Evolutionary conservation across 2,113 vertebrate genomes (phyloP), one percentile per base, ranked within the genome.

Genomic region (Sisor rabdophorus): DNA sequence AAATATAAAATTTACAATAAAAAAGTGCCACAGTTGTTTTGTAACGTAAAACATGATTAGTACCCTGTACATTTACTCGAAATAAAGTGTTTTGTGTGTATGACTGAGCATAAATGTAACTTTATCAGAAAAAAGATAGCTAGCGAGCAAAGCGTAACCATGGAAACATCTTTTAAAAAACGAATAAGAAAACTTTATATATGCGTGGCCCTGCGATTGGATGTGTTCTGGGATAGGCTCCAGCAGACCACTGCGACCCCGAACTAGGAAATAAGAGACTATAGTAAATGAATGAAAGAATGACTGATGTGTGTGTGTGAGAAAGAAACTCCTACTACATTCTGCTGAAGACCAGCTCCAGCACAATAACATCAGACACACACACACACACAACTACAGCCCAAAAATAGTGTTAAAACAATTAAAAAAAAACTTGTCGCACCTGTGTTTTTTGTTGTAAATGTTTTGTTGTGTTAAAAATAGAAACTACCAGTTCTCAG

Each of bases 271-370:
- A n/a, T n/a, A n/a, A n/a, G n/a, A n/a, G n/a, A n/a, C n/a, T n/a
- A n/a, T n/a, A n/a, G n/a, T n/a, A n/a, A n/a, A n/a, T n/a, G n/a
- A n/a, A n/a, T n/a, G n/a, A n/a, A n/a, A n/a, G n/a, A n/a, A n/a
- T n/a, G n/a, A n/a, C n/a, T n/a, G n/a, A n/a, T n/a, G n/a, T n/a
- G n/a, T n/a, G 26, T 2, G 2, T 2, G 5, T 4, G 22, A 26
- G 6, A 26, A 2, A 13, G 28, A 59, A 7, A 4, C 1, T 11
- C 19, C 52, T 6, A 36, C 1, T 12, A 36, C 11, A 48, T 3
- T 47, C 22, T 17, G 22, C 64, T 67, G 17, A 58, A 72, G 54
- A 24, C 70, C 70, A 58, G 70, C 70, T 72, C n/a, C 70, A 72
- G 70, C 32, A 48, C 15, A 12, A 32, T 15, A 16, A 24, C 19